Evolutionary conservation across 2,888 invertebrate species (phyloP).

Genomic region (Calameuta idolon): DNA sequence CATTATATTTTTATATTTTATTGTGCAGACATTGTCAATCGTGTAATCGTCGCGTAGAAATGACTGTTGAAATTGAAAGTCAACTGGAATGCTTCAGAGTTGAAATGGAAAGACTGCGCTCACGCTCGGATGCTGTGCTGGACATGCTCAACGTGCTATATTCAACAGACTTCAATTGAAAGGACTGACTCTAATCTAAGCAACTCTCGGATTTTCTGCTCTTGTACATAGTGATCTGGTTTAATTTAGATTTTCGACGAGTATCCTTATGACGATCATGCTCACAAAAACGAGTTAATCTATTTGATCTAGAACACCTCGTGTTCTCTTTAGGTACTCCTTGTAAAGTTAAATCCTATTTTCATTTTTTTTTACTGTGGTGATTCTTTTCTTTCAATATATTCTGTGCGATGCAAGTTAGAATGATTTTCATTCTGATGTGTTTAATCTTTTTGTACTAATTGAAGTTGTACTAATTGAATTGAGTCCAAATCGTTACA

Average conservation of each 20-base stretch:
- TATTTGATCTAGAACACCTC: background rate
- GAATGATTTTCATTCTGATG: background rate
- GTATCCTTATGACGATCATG: background rate
- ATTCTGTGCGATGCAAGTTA: background rate
- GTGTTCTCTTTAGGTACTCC: background rate
- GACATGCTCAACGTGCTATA: slow-evolving; percentile 52
- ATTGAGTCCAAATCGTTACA: background rate
- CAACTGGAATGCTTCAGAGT: slow-evolving; percentile 52
- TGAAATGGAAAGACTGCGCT: slow-evolving; percentile 54
- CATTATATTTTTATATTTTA: background rate
- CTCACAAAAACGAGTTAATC: background rate
- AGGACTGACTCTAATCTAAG: slow-evolving; percentile 3
- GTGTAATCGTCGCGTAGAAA: slow-evolving; percentile 38
- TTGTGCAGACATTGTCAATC: slow-evolving; percentile 44
- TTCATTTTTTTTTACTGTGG: background rate
- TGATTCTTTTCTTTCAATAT: background rate
- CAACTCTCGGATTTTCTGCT: background rate
- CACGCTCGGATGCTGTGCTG: slow-evolving; percentile 52
- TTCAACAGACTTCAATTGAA: slow-evolving; percentile 24
- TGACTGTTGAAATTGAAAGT: slow-evolving; percentile 40
- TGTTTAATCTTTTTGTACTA: background rate
- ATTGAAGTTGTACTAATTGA: no score
- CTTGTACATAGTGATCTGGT: background rate
- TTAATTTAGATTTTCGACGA: background rate
- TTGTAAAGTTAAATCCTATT: background rate